phyloP scores from a whole-genome alignment of 2,113 vertebrate genomes.

The Python bivittatus region DNA sequence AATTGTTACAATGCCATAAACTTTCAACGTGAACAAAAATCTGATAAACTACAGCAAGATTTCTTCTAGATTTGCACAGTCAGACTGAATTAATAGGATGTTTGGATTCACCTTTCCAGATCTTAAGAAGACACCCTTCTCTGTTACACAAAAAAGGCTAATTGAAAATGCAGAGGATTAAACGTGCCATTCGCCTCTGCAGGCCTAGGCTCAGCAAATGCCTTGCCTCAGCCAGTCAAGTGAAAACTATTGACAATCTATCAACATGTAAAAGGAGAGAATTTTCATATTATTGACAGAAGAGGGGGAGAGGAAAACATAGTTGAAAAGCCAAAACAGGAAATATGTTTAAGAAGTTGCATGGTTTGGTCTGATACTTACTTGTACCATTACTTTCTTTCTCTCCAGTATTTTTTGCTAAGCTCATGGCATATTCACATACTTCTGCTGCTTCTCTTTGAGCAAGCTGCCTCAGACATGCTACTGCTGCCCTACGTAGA shows the following conservation, averaged over 20 bases:
- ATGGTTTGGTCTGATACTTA: slow-evolving; percentile 69
- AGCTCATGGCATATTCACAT: slow-evolving; percentile 96
- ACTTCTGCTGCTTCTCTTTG: slow-evolving; percentile 97
- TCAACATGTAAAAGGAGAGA: background rate
- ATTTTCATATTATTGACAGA: background rate
- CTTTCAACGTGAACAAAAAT: background rate
- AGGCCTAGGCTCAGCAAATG: background rate
- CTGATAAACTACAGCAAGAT: background rate
- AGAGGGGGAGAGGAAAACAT: background rate
- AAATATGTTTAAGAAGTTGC: background rate
- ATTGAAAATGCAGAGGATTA: background rate
- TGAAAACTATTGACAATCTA: background rate
- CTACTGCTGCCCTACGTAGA: slow-evolving; percentile 92
- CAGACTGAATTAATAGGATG: background rate
- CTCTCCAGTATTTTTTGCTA: slow-evolving; percentile 87
- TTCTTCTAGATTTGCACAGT: no score
- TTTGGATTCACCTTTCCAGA: background rate
- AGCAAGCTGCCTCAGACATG: slow-evolving; percentile 92
- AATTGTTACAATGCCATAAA: background rate
- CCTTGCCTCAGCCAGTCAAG: background rate
- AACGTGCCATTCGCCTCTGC: background rate
- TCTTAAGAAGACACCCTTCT: background rate
- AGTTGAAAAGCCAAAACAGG: background rate
- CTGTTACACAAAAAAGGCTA: background rate
- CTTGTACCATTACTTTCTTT: slow-evolving; percentile 85